A percentile compares a stretch with the other conserved stretches of the same genome.
phyloP scores from a whole-genome alignment of 23 tunicate species.

The Trididemnum clinides region DNA sequence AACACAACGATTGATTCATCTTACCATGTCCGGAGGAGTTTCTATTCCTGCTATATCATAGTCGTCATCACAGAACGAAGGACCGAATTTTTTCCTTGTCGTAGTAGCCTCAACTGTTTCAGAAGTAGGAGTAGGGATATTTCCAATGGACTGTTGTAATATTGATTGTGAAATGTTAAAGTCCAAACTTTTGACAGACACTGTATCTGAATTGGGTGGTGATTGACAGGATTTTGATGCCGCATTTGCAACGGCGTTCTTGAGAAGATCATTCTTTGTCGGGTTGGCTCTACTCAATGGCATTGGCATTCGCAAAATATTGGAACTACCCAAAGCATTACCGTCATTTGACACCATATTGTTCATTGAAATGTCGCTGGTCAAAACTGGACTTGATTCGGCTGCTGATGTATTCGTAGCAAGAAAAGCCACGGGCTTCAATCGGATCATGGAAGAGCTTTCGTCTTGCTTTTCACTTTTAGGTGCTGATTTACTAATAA shows the following conservation, averaged over 20 bases:
- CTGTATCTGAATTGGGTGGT: constrained; percentile 31
- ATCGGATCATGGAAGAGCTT: no score
- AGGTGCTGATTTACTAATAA: no score
- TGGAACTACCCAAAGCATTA: no score
- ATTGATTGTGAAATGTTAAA: constrained; percentile 51
- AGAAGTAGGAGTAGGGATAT: no score
- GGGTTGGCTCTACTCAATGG: constrained; percentile 1
- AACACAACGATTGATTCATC: no score
- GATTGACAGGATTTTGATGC: neutral
- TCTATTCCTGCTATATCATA: constrained; percentile 34
- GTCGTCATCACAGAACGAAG: constrained; percentile 53
- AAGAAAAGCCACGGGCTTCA: no score
- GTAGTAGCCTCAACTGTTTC: neutral
- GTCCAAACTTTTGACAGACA: constrained; percentile 56
- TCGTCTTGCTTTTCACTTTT: no score
- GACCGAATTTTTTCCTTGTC: neutral
- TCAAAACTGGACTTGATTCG: no score
- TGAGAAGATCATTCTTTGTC: neutral
- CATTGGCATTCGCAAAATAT: no score
- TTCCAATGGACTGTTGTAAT: constrained; percentile 47
- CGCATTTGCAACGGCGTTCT: neutral
- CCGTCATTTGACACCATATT: no score
- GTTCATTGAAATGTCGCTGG: no score
- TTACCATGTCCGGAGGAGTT: constrained; percentile 72
- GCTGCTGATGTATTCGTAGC: no score